Evolutionary conservation across 2,888 invertebrate species (phyloP), one percentile per base, ranked within the genome.

Genomic region (Himalopsyche japonica): DNA sequence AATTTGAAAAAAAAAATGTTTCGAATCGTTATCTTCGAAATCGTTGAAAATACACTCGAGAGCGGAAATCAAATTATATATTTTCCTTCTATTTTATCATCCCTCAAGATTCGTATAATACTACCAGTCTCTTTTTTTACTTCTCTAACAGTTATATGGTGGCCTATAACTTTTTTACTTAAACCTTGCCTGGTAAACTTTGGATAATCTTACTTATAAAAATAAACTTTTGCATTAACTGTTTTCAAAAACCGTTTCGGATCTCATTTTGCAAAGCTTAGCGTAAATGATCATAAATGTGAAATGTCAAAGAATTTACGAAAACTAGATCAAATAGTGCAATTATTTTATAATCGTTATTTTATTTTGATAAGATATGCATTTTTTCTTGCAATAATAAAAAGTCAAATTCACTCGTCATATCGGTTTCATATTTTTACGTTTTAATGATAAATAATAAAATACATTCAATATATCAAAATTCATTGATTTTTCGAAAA

Each of bases 191-290:
- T 80, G 70, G 79, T 43, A 85, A 84, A 87, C 83, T 84, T 82
- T 76, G 30, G 91, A 91, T 92, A 92, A 92, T 92, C 92, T 92
- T 91, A 92, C 92, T 92, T 92, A 92, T 92, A 92, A 92, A 92
- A 92, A 92, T 92, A 92, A 92, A 92, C 92, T 92, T 92, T 92
- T 92, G 89, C 92, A 92, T 92, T 92, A 92, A 92, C 92, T 91
- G 92, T 92, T 83, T 79, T 82, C 82, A 20, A 82, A 83, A 85
- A 86, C 47, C 86, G 83, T 84, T 86, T 84, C 78, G 82, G 83
- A 79, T 83, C 83, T 83, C 84, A 84, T 86, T 84, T 84, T 78
- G 37, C 79, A 43, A 48, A 78, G 77, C 80, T 86, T 48, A 79
- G 2, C 82, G 81, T 85, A 82, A 85, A 86, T 82, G 83, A 76